Base-by-base conservation (phyloP, 2,888 invertebrate genomes). In the Dinocampus coccinellae region DNA sequence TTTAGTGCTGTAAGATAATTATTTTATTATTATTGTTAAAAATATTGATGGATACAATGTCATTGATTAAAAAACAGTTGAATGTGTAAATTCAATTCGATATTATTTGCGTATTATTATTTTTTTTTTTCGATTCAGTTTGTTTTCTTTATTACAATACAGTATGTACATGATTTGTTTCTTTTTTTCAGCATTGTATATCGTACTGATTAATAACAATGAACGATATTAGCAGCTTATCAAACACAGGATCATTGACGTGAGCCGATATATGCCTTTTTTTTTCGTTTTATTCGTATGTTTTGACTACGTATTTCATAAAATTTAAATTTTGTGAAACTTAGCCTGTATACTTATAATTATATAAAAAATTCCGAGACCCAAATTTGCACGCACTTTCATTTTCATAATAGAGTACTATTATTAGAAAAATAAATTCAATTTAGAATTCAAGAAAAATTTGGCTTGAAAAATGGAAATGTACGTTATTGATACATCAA, bases 101-200 rank as follows among this genome's bases (percentile, higher is more conserved):
- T 68, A 34, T 20, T 57, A 63, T 63, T 67, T 33, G 65, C 63
- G 55, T 13, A 69, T 36, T 29, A 33, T 63, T 68, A 67, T 65
- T 58, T 67, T 66, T 65, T 53, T 64, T 42, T 29, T 29, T 29
- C 29, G 3, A 29, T 73, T 69, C 58, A 52, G 67, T 75, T 63
- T 66, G 64, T 39, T 58, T 69, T 65, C 77, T 83, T 83, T 82
- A 83, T 83, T 83, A 83, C 82, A 82, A 79, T 83, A 80, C 76
- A 81, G 79, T 83, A 84, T 84, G 80, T 84, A 84, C 84, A 84
- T 81, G 76, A 79, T 81, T 77, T 63, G 7, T 65, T 55, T 7
- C 0, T 36, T 53, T 69, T 72, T 1, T 16, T 33, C 33, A 75
- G 73, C 73, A 77, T 78, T 71, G 77, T 76, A 79, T 69, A 42